Evolutionary conservation across 2,113 vertebrate genomes (phyloP).

Genomic region (Rutilus rutilus): DNA sequence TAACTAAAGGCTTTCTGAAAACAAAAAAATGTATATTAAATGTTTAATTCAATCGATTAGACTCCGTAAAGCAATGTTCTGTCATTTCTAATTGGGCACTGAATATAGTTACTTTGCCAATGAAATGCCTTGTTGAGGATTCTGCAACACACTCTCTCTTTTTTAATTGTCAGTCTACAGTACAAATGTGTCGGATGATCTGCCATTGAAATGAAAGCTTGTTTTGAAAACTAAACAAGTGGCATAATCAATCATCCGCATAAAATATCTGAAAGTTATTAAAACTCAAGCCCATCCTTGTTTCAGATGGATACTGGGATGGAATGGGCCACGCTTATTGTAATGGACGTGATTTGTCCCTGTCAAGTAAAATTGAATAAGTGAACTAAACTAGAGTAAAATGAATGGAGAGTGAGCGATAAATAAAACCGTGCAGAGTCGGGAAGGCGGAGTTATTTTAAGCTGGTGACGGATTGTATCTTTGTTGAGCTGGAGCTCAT

Average conservation of each 20-base stretch:
- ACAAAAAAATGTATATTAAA: neutral
- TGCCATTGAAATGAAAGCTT: too few relatives aligned
- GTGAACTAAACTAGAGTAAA: conserved; percentile 14
- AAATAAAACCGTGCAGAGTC: neutral
- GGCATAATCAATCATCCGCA: neutral
- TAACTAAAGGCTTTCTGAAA: neutral
- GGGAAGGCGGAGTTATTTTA: neutral
- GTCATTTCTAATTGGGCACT: too few relatives aligned
- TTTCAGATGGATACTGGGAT: neutral
- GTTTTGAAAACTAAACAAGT: neutral
- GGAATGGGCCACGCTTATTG: neutral
- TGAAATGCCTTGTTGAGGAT: too few relatives aligned
- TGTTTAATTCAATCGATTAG: neutral
- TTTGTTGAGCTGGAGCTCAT: conserved; percentile 12
- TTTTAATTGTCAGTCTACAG: too few relatives aligned
- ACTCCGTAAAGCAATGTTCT: too few relatives aligned
- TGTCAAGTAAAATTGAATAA: conserved; percentile 1
- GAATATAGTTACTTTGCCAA: too few relatives aligned
- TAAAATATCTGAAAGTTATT: neutral
- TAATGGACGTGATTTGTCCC: conserved; percentile 3
- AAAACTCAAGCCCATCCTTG: neutral
- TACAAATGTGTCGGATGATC: too few relatives aligned
- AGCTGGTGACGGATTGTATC: neutral
- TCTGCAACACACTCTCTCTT: too few relatives aligned
- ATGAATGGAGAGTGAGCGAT: neutral